phyloP scores from a whole-genome alignment of 2,113 vertebrate genomes.

The Brachionichthys hirsutus region DNA sequence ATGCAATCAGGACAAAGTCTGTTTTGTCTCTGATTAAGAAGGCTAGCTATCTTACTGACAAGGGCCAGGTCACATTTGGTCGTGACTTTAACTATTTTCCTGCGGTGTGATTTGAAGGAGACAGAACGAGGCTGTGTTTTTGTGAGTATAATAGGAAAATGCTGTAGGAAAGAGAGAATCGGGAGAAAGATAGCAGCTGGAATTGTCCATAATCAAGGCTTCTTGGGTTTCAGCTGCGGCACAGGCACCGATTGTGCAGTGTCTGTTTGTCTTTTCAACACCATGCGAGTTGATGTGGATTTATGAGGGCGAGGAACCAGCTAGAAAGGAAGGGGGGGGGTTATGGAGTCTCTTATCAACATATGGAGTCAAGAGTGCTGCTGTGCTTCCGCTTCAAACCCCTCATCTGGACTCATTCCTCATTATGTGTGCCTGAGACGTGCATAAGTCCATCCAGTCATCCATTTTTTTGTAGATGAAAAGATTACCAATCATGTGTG shows the following conservation, averaged over 20 bases:
- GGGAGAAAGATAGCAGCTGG: slow-evolving; percentile 58
- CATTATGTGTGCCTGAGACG: slow-evolving; percentile 6
- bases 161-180: slow-evolving; percentile 17
- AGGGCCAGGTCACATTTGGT: slow-evolving; percentile 66
- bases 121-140: slow-evolving; percentile 15
- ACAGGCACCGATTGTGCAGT: slow-evolving; percentile 28
- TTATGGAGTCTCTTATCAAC: slow-evolving; percentile 42
- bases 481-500: too few species aligned
- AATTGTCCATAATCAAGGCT: slow-evolving; percentile 28
- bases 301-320: slow-evolving; percentile 51
- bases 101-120: slow-evolving; percentile 40
- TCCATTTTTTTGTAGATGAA: slow-evolving; percentile 1
- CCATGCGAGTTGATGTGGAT: slow-evolving; percentile 48
- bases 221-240: slow-evolving; percentile 44
- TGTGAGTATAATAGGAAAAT: slow-evolving; percentile 28
- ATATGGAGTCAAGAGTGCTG: slow-evolving; percentile 47
- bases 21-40: slow-evolving; percentile 71
- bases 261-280: slow-evolving; percentile 59
- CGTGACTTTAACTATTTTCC: slow-evolving; percentile 52
- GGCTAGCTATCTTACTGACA: slow-evolving; percentile 67
- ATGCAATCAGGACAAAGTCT: slow-evolving; percentile 72
- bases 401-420: slow-evolving; percentile 31
- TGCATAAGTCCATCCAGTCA: neutral
- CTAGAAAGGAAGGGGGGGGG: slow-evolving; percentile 21
- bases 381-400: slow-evolving; percentile 20